These are phyloP conservation scores for Drosophila recens DNA, from an alignment of 2,888 invertebrate genomes.

Conservation along the genomic window DNA sequence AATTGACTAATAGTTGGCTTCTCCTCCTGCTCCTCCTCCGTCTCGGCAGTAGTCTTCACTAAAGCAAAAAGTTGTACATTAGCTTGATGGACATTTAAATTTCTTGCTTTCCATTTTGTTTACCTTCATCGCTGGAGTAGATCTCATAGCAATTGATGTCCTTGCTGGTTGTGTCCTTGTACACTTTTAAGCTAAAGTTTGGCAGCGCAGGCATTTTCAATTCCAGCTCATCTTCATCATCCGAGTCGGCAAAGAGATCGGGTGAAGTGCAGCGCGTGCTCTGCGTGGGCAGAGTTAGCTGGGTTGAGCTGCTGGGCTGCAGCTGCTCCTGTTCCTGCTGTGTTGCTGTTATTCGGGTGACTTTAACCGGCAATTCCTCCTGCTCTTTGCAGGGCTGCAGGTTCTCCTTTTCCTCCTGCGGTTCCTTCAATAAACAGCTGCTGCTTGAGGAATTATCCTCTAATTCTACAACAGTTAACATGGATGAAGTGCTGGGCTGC, in stretches of 20 bases:
- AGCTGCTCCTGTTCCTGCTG: not conserved
- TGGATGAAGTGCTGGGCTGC: not conserved
- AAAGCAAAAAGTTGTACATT: slow-evolving; percentile 45
- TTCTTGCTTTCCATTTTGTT: not conserved
- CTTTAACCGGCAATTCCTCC: not conserved
- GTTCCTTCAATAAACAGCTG: not conserved
- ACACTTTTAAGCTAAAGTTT: slow-evolving; percentile 49
- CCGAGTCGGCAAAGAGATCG: slow-evolving; percentile 84
- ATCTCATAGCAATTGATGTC: slow-evolving; percentile 74
- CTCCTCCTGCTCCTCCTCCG: not conserved
- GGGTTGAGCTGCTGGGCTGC: slow-evolving; percentile 1
- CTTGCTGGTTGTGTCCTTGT: slow-evolving; percentile 34
- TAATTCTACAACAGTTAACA: not conserved
- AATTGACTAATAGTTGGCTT: too few species aligned
- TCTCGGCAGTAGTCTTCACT: slow-evolving; percentile 77
- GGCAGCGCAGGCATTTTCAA: not conserved
- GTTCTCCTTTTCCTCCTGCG: slow-evolving; percentile 49
- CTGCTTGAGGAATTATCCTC: not conserved
- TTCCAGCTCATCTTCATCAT: slow-evolving; percentile 70
- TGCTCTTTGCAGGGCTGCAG: slow-evolving; percentile 38
- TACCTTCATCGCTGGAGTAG: slow-evolving; percentile 84
- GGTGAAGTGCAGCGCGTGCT: slow-evolving; percentile 76
- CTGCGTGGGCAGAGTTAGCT: slow-evolving; percentile 36
- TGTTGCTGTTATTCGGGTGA: too few species aligned
- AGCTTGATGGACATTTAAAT: not conserved